Percentiles rank a stretch among this genome's conserved stretches.
phyloP scores from a whole-genome alignment of 92 coral and sea anemone genomes.

The Paragorgia papillata region DNA sequence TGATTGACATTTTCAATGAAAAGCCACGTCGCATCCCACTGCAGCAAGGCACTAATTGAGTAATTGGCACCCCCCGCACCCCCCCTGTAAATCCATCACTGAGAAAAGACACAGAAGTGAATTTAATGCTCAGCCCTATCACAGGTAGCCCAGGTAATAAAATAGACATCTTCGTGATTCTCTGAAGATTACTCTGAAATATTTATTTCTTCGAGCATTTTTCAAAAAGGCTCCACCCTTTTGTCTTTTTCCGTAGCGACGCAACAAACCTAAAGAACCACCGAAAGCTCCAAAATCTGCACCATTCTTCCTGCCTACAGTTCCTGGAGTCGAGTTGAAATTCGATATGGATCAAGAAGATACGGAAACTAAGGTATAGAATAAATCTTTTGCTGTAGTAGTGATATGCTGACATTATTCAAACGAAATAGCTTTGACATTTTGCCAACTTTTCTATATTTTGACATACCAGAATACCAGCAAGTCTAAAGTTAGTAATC shows the following conservation, averaged over 20 bases:
- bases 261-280: constrained; percentile 94
- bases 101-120: too few species aligned
- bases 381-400: not conserved
- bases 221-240: too few species aligned
- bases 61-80: too few species aligned
- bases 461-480: not conserved
- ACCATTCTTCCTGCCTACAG: constrained; percentile 92
- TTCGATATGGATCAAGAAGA: constrained; percentile 76
- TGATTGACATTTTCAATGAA: too few species aligned
- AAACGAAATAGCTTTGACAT: not conserved
- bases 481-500: constrained; percentile 18
- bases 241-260: constrained; percentile 59
- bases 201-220: too few species aligned
- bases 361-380: constrained; percentile 41
- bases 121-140: too few species aligned
- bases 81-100: too few species aligned
- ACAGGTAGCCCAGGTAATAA: too few species aligned
- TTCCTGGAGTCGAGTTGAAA: constrained; percentile 87
- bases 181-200: too few species aligned
- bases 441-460: not conserved
- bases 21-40: too few species aligned
- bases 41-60: too few species aligned
- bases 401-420: not conserved
- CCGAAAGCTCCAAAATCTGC: constrained; percentile 94
- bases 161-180: too few species aligned